These are phyloP conservation scores for Epinephelus fuscoguttatus DNA, from an alignment of 2,113 vertebrate genomes.

Conservation along the genomic window DNA sequence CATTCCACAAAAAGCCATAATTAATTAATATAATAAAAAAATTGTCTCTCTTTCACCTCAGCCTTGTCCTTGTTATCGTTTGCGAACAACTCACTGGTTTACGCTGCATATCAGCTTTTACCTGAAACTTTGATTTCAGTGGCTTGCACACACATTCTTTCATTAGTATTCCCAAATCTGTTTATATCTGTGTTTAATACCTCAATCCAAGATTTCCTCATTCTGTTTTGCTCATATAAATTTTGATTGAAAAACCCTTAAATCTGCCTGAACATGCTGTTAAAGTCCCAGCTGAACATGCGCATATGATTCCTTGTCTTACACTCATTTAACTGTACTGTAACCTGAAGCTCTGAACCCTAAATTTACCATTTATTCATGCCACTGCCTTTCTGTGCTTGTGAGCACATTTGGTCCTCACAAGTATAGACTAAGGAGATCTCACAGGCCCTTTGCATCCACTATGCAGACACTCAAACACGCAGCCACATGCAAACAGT, in stretches of 20 bases:
- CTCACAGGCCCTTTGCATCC: constrained; percentile 2
- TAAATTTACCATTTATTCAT: background rate
- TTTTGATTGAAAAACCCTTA: constrained; percentile 13
- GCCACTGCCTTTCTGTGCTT: background rate
- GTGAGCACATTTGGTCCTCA: background rate
- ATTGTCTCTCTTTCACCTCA: no score
- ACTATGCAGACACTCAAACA: constrained; percentile 17
- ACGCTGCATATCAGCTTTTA: no score
- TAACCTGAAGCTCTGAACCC: background rate
- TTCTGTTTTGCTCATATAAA: constrained; percentile 10
- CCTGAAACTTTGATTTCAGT: no score
- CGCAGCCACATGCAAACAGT: constrained; percentile 39
- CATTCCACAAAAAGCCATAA: no score
- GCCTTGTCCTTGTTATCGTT: no score
- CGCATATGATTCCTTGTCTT: background rate
- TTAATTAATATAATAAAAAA: no score
- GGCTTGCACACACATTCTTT: no score
- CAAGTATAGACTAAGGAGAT: background rate
- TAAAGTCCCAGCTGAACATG: background rate
- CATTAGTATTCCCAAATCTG: constrained; percentile 6
- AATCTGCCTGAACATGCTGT: constrained; percentile 9
- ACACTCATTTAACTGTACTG: background rate
- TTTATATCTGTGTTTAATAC: constrained; percentile 28
- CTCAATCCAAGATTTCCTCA: constrained; percentile 30
- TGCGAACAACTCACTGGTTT: no score